Conservation (phyloP, 1,140 invertebrate species). For the Globodera rostochiensis region DNA sequence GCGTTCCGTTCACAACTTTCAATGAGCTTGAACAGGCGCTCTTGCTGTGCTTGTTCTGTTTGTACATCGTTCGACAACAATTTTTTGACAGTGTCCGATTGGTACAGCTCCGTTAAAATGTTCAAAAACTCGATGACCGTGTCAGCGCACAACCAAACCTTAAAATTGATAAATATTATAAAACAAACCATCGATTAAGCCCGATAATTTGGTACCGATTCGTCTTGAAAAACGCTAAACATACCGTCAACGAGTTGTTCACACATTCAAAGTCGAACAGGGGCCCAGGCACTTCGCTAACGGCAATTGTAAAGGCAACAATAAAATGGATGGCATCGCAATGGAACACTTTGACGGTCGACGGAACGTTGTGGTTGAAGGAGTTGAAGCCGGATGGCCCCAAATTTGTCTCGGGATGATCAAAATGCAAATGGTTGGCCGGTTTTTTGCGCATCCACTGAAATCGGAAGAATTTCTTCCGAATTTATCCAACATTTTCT, state of each 20-base stretch:
- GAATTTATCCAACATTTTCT: too few species aligned
- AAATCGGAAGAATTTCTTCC: background rate
- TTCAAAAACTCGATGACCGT: conserved; percentile 49
- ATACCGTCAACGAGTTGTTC: conserved; percentile 31
- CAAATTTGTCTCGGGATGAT: background rate
- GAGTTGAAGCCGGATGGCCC: too few species aligned
- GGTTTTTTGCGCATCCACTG: conserved; percentile 47
- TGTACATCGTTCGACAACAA: conserved; percentile 10
- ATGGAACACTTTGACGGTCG: conserved; percentile 38
- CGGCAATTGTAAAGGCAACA: conserved; percentile 20
- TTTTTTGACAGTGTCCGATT: conserved; percentile 34
- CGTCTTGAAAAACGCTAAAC: background rate
- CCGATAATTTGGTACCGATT: background rate
- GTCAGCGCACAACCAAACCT: conserved; percentile 50
- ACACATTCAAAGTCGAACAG: conserved; percentile 29
- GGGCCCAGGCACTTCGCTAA: conserved; percentile 12
- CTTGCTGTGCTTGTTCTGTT: conserved; percentile 21
- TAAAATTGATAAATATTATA: conserved; percentile 21
- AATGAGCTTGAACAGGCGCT: conserved; percentile 29
- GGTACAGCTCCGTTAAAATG: conserved; percentile 41
- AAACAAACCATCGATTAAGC: background rate
- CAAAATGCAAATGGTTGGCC: conserved; percentile 14
- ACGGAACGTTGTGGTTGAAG: background rate
- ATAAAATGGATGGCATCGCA: conserved; percentile 40
- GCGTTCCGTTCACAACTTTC: conserved; percentile 9